Percentiles rank a stretch among this genome's conserved stretches.
Conservation (phyloP, 2,797 vertebrate genomes). For the Danio jaintianensis region DNA sequence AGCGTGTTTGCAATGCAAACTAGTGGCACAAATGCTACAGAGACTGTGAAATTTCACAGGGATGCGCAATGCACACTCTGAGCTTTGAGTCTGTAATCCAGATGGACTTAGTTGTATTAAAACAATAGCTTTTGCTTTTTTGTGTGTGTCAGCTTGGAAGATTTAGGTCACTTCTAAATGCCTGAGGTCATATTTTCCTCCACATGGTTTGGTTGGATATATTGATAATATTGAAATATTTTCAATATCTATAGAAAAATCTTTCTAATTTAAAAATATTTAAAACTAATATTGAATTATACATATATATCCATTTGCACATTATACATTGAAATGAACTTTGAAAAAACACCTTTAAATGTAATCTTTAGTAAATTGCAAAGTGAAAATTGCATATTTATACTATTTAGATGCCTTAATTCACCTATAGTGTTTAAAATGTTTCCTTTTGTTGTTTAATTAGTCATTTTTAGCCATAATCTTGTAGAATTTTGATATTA, state of each 20-base stretch:
- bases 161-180: background rate
- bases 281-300: too few species aligned
- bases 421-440: background rate
- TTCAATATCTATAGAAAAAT: too few species aligned
- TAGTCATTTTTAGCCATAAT: background rate
- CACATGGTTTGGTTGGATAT: background rate
- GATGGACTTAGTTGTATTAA: background rate
- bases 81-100: background rate
- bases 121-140: background rate
- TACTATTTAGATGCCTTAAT: background rate
- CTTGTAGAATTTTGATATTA: background rate
- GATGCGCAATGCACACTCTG: conserved; percentile 20
- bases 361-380: background rate
- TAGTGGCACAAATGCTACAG: conserved; percentile 7
- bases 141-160: background rate
- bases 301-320: too few species aligned
- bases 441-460: background rate
- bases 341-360: background rate
- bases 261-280: too few species aligned
- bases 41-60: conserved; percentile 43
- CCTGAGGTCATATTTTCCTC: background rate
- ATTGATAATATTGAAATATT: too few species aligned
- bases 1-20: conserved; percentile 54
- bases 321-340: too few species aligned
- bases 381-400: background rate